phyloP scores from a whole-genome alignment of 2,888 invertebrate species.

The Koerneria pararmatus region DNA sequence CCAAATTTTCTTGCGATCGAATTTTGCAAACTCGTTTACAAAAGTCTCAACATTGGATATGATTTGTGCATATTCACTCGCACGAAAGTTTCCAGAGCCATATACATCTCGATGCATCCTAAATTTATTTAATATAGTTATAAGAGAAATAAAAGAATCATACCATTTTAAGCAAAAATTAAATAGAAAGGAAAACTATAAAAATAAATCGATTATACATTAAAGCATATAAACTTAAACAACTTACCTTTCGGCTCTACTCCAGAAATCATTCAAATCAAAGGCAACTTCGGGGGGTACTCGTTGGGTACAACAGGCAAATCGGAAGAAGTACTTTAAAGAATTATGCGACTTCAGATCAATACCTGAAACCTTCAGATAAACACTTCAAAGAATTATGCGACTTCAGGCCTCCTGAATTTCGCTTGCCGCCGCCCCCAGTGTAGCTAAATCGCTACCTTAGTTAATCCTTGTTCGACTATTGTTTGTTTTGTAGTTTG shows the following conservation, averaged over 20 bases:
- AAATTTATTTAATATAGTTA: constrained; percentile 23
- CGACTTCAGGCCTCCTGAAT: no score
- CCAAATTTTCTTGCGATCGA: constrained; percentile 27
- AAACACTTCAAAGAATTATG: constrained; percentile 26
- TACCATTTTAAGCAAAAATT: constrained; percentile 17
- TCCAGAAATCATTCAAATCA: constrained; percentile 5
- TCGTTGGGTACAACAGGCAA: constrained; percentile 3
- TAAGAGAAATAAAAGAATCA: constrained; percentile 26
- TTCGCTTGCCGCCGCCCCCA: no score
- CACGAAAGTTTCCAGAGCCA: constrained; percentile 21
- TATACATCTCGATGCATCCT: constrained; percentile 25
- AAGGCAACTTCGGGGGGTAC: not conserved
- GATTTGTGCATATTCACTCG: constrained; percentile 24
- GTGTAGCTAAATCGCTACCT: no score
- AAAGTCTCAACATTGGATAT: constrained; percentile 25
- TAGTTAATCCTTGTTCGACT: no score
- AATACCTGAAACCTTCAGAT: constrained; percentile 24
- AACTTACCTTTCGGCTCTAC: constrained; percentile 26
- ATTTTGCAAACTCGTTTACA: constrained; percentile 17
- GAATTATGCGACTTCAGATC: constrained; percentile 24
- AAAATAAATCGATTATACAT: constrained; percentile 27
- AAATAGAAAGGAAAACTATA: constrained; percentile 25
- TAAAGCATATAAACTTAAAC: constrained; percentile 20
- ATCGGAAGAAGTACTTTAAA: constrained; percentile 12
- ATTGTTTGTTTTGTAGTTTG: no score